Percentiles rank a stretch among this genome's conserved stretches.
These are phyloP conservation scores for Zophobas morio DNA, from an alignment of 1,140 invertebrate genomes.

Conservation along the genomic window DNA sequence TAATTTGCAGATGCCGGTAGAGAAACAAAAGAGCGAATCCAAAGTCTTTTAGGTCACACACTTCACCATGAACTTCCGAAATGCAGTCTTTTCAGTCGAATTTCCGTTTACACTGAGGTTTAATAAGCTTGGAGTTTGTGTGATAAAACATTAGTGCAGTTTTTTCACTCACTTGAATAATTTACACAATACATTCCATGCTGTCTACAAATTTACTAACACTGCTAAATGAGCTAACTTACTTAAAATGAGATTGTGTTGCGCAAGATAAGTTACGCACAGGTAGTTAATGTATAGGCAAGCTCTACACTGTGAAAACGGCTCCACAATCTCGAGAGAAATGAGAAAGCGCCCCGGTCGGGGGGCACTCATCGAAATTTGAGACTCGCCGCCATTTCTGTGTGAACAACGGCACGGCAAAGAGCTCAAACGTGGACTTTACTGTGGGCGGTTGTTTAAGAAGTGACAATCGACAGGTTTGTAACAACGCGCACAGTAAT, in stretches of 20 bases:
- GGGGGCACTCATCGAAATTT: constrained; percentile 38
- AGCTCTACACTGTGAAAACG: constrained; percentile 30
- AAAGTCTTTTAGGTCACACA: constrained; percentile 48
- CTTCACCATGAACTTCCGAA: constrained; percentile 45
- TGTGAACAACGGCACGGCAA: constrained; percentile 7
- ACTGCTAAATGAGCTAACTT: constrained; percentile 48
- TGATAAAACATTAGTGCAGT: constrained; percentile 49
- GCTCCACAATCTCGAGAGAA: constrained; percentile 40
- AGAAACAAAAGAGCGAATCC: constrained; percentile 45
- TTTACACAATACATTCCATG: constrained; percentile 49
- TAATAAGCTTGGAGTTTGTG: constrained; percentile 48
- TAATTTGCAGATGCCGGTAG: constrained; percentile 51
- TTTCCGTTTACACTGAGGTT: constrained; percentile 50
- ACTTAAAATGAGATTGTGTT: constrained; percentile 21
- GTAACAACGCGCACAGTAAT: constrained; percentile 39
- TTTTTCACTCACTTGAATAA: constrained; percentile 47
- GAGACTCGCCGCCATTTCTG: constrained; percentile 32
- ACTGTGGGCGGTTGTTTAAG: constrained; percentile 25
- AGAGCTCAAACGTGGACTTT: constrained; percentile 13
- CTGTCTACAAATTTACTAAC: constrained; percentile 46
- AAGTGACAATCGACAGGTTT: constrained; percentile 7
- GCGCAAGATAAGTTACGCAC: not conserved
- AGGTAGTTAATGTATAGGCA: constrained; percentile 21
- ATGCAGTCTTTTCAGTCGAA: constrained; percentile 48
- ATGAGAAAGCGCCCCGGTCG: constrained; percentile 1